Percentiles rank a stretch among this genome's conserved stretches.
These are phyloP conservation scores for Halichondria panicea DNA, from an alignment of 37 sponge, comb jelly and placozoan species.

Conservation along the genomic window DNA sequence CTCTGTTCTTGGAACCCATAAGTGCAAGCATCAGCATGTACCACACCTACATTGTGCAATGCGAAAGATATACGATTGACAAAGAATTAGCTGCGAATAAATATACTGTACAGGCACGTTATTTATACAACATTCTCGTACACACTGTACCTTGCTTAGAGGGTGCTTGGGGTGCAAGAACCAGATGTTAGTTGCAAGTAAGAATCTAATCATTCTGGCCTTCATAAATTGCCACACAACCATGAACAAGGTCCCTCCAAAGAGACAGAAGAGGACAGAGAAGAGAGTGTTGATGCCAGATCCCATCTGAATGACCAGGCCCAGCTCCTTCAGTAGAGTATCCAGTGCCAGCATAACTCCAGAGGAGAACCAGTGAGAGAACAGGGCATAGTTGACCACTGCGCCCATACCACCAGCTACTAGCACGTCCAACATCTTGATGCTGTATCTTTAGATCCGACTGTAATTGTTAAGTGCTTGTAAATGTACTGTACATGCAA, in stretches of 20 bases:
- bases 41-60: conserved; percentile 58
- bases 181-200: conserved; percentile 72
- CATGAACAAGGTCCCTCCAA: conserved; percentile 49
- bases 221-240: conserved; percentile 58
- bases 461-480: too few species aligned
- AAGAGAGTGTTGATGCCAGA: conserved; percentile 24
- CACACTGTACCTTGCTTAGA: conserved; percentile 40
- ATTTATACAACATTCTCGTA: background rate
- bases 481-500: too few species aligned
- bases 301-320: conserved; percentile 27
- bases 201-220: conserved; percentile 36
- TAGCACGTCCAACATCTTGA: too few species aligned
- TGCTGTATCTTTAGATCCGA: too few species aligned
- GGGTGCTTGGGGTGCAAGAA: conserved; percentile 62
- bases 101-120: background rate
- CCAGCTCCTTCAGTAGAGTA: conserved; percentile 20
- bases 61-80: background rate
- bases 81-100: background rate
- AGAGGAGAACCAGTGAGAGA: conserved; percentile 25
- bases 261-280: conserved; percentile 43
- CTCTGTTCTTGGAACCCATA: conserved; percentile 40
- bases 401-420: conserved; percentile 59
- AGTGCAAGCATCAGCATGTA: conserved; percentile 46
- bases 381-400: conserved; percentile 51
- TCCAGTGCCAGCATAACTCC: conserved; percentile 2